Percentiles rank a stretch among this genome's conserved stretches.
phyloP scores from a whole-genome alignment of 2,797 vertebrate genomes.

The Arrhamphus sclerolepis region DNA sequence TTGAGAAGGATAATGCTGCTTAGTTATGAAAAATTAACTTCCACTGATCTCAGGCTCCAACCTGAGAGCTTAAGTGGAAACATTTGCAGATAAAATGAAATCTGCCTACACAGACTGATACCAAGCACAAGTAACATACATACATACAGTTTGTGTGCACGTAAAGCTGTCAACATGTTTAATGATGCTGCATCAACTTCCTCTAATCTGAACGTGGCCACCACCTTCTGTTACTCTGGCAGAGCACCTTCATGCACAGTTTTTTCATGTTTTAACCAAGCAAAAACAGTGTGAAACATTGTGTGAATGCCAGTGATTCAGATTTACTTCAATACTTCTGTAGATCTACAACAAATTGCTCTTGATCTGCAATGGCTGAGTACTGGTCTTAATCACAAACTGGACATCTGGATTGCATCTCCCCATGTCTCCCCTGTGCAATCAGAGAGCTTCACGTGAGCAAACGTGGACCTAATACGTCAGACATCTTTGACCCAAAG shows the following conservation, averaged over 20 bases:
- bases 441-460: slow-evolving; percentile 67
- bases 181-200: slow-evolving; percentile 1
- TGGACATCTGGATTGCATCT: slow-evolving; percentile 89
- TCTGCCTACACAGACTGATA: neutral
- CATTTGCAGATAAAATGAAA: slow-evolving; percentile 1
- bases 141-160: too few species aligned
- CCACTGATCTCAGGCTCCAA: neutral
- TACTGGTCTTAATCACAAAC: slow-evolving; percentile 89
- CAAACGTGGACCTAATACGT: slow-evolving; percentile 79
- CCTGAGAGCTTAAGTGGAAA: neutral
- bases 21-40: neutral
- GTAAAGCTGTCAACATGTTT: too few species aligned
- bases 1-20: neutral
- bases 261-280: slow-evolving; percentile 74
- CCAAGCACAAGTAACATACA: neutral
- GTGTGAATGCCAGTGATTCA: slow-evolving; percentile 65
- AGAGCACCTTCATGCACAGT: slow-evolving; percentile 37
- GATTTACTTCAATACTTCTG: slow-evolving; percentile 78
- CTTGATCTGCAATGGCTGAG: slow-evolving; percentile 82
- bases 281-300: slow-evolving; percentile 33
- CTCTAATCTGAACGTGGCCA: slow-evolving; percentile 39
- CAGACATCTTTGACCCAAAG: slow-evolving; percentile 39
- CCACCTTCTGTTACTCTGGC: slow-evolving; percentile 27
- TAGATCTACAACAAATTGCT: slow-evolving; percentile 78
- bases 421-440: slow-evolving; percentile 58